Percentiles rank a stretch among this genome's conserved stretches.
Evolutionary conservation across 2,797 vertebrate genomes (phyloP).

Genomic region (Pitangus sulphuratus): DNA sequence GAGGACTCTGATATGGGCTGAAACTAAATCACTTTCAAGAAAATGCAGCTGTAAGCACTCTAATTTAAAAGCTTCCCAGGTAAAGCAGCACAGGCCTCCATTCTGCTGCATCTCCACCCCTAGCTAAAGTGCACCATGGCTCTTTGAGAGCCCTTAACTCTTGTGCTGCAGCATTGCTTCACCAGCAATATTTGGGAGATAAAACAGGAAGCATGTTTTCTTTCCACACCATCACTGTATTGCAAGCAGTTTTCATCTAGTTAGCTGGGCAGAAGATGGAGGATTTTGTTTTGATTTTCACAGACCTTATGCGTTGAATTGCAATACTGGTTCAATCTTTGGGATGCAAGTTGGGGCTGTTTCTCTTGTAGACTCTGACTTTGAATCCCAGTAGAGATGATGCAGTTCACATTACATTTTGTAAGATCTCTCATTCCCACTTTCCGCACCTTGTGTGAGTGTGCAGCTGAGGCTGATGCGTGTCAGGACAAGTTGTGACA

Average conservation of each 20-base stretch:
- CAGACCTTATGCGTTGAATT: background rate
- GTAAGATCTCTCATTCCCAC: background rate
- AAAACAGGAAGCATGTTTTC: background rate
- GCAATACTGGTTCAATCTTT: background rate
- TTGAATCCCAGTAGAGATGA: background rate
- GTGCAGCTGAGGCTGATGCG: background rate
- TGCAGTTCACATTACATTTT: background rate
- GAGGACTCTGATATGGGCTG: constrained; percentile 40
- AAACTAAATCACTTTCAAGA: constrained; percentile 64
- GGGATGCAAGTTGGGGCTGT: background rate
- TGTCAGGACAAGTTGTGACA: background rate
- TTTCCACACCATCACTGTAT: background rate
- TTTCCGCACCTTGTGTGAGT: background rate
- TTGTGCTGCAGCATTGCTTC: background rate
- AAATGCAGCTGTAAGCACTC: constrained; percentile 54
- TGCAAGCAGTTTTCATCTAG: background rate
- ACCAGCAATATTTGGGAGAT: background rate
- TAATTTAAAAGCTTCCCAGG: constrained; percentile 44
- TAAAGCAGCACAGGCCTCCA: background rate
- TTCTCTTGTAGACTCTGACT: background rate
- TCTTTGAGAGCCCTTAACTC: constrained; percentile 55
- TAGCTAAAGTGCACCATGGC: background rate
- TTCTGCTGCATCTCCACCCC: constrained; percentile 9
- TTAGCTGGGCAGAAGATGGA: background rate
- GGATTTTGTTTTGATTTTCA: background rate